Evolutionary conservation across 2,797 vertebrate genomes (phyloP), one percentile per base, ranked within the genome.

Genomic region (Coranthus polyacanthus): DNA sequence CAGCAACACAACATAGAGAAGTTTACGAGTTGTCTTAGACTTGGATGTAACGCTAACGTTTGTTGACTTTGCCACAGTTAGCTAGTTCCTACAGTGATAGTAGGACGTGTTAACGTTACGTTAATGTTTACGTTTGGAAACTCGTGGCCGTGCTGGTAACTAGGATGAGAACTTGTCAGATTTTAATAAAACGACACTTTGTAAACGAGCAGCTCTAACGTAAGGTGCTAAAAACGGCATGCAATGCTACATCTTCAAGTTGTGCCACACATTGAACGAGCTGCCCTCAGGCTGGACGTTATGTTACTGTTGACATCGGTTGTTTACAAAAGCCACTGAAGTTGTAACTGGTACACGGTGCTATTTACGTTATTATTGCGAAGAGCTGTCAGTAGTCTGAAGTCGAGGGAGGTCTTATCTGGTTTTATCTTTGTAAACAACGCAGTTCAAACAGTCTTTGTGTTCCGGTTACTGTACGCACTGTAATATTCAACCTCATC

Each of bases 401-500:
- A 75, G 61, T 78, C 74, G 60, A 84, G 55, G 42, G 59, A 57
- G 63, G 39, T 20, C 68, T 76, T 78, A 78, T 81, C 66, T 51
- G 50, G 56, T 74, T 84, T 75, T 70, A 72, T 79, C 81, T 85
- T 69, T 81, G 78, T 82, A 77, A 88, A 89, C 72, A 83, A 80
- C 80, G 73, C 60, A 57, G 74, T 82, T 84, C 75, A 85, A 85
- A 89, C 77, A 82, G 58, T 34, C 49, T 72, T 60, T 67, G 63
- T 75, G 45, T 16, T 55, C 36, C 12, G 46, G 39, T 44, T 55
- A 74, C 72, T 80, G 54, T 63, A 57, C 55, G 51, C 59, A 73
- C 67, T 59, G 56, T 83, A 76, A 52, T 69, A 54, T 75, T 60
- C 37, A 59, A 34, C 41, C 46, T 13, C 67, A 68, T 74, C 69